These are phyloP conservation scores for Vollenhovia emeryi DNA, from an alignment of 1,140 invertebrate genomes.

Conservation along the genomic window DNA sequence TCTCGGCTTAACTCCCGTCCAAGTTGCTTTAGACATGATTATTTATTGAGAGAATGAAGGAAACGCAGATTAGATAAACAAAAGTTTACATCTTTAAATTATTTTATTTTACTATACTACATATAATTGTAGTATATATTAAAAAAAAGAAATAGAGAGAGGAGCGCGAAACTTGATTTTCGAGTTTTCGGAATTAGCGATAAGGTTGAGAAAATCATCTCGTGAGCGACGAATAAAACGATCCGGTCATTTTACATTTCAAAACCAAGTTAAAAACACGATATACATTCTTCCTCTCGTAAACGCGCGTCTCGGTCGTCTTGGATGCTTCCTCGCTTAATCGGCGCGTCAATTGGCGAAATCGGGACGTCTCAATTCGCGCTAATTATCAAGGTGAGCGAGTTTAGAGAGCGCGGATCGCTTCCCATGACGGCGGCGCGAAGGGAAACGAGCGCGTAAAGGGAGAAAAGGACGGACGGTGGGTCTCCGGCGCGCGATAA, in stretches of 20 bases:
- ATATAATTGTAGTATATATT: neutral
- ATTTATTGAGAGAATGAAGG: neutral
- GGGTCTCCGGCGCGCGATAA: constrained; percentile 40
- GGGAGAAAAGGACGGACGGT: neutral
- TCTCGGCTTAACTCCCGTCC: neutral
- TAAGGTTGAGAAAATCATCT: neutral
- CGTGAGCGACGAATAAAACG: too few relatives aligned
- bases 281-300: neutral
- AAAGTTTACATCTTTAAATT: neutral
- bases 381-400: constrained; percentile 42
- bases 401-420: neutral
- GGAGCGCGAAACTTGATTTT: neutral
- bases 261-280: neutral
- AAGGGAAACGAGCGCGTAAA: constrained; percentile 28
- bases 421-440: constrained; percentile 35
- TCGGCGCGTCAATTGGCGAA: constrained; percentile 4
- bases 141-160: neutral
- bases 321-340: neutral
- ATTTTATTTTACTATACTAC: neutral
- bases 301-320: neutral
- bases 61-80: neutral
- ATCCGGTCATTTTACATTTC: neutral
- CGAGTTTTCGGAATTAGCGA: neutral
- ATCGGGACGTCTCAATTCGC: constrained; percentile 28
- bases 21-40: neutral